phyloP scores from a whole-genome alignment of 2,113 vertebrate genomes.

The Oryzias woworae region DNA sequence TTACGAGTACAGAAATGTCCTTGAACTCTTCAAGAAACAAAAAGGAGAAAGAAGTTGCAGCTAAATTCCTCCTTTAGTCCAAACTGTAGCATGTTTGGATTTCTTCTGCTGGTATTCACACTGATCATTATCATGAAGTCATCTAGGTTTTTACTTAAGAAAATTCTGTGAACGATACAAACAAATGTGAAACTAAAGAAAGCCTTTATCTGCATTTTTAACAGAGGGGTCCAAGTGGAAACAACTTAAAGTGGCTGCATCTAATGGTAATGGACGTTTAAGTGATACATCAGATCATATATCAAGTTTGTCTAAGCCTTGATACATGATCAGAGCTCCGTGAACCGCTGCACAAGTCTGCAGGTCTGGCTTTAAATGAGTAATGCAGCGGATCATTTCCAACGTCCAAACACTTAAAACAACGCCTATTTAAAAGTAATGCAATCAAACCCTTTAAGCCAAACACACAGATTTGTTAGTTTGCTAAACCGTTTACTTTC shows the following conservation, averaged over 20 bases:
- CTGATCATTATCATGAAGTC: conserved; percentile 28
- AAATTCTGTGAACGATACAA: conserved; percentile 33
- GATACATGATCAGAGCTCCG: conserved; percentile 42
- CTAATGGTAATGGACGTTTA: conserved; percentile 22
- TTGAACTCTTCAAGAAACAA: background rate
- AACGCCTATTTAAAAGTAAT: background rate
- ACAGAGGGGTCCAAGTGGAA: conserved; percentile 3
- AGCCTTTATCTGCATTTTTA: background rate
- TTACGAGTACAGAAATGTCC: conserved; percentile 2
- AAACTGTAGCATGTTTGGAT: conserved; percentile 2
- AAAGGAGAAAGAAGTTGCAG: conserved; percentile 3
- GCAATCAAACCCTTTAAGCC: background rate
- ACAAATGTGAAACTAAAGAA: conserved; percentile 5
- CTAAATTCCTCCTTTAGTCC: conserved; percentile 10
- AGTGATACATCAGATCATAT: conserved; percentile 44
- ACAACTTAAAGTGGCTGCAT: conserved; percentile 20
- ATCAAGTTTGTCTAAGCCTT: conserved; percentile 22
- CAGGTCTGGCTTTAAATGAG: conserved; percentile 9
- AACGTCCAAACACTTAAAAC: conserved; percentile 7
- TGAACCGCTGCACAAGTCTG: conserved; percentile 10
- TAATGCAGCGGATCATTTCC: conserved; percentile 4
- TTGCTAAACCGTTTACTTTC: background rate
- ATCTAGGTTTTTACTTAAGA: conserved; percentile 45
- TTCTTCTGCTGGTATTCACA: conserved; percentile 19
- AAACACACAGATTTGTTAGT: background rate